Percentiles rank a stretch among this genome's conserved stretches.
Conservation (phyloP, 2,113 vertebrate genomes). For the Colaptes auratus region DNA sequence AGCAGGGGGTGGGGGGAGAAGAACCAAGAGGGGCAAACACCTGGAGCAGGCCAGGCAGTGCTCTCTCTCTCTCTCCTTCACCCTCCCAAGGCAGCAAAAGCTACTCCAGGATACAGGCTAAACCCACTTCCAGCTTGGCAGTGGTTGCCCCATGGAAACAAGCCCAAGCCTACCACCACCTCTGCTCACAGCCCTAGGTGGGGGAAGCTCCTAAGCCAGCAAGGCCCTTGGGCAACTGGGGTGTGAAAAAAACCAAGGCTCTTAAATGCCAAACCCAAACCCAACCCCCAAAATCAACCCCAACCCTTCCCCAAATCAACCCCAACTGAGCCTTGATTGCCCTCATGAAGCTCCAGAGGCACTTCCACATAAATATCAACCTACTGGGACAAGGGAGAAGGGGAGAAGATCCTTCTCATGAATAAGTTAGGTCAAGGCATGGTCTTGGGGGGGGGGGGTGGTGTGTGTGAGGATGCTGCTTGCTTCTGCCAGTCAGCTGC, state of each 20-base stretch:
- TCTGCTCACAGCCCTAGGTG: neutral
- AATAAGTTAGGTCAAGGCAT: conserved; percentile 9
- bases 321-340: neutral
- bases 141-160: neutral
- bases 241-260: neutral
- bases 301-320: too few relatives aligned
- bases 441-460: neutral
- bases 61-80: neutral
- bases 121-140: neutral
- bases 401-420: neutral
- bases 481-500: neutral
- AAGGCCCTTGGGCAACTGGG: neutral
- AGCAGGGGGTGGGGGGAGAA: neutral
- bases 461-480: neutral
- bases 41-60: neutral
- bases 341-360: conserved; percentile 44
- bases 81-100: neutral
- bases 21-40: neutral
- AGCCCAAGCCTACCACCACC: neutral
- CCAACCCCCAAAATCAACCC: neutral
- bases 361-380: conserved; percentile 35
- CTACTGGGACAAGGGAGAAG: neutral
- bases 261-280: conserved; percentile 17
- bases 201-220: neutral
- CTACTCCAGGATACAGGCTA: neutral